Evolutionary conservation across 2,797 vertebrate genomes (phyloP).

Genomic region (Poeciliopsis turneri): DNA sequence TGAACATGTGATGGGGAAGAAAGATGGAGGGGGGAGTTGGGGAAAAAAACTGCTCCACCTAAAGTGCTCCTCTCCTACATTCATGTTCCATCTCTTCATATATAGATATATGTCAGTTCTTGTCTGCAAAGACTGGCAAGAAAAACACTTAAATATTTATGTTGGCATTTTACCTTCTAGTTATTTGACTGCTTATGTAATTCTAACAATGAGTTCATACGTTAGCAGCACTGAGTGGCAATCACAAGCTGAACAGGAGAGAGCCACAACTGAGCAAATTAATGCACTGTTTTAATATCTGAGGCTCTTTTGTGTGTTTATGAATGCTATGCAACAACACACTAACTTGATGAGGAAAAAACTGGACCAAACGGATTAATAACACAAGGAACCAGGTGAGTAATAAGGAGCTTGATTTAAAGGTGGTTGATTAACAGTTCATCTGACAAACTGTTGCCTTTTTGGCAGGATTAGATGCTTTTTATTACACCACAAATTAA

Average conservation of each 20-base stretch:
- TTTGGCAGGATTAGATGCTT: background rate
- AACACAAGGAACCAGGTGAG: background rate
- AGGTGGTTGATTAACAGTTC: background rate
- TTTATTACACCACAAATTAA: background rate
- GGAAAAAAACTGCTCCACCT: constrained; percentile 24
- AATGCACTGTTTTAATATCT: background rate
- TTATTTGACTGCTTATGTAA: constrained; percentile 12
- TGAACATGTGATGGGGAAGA: constrained; percentile 59
- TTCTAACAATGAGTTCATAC: background rate
- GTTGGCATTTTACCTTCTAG: constrained; percentile 50
- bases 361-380: background rate
- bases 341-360: background rate
- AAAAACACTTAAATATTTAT: constrained; percentile 62
- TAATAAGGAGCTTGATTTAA: background rate
- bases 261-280: background rate
- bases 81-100: background rate
- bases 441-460: background rate
- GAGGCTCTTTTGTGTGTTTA: background rate
- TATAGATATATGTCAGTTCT: background rate
- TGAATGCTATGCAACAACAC: background rate
- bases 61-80: constrained; percentile 39
- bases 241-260: background rate
- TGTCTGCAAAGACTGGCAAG: constrained; percentile 16
- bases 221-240: constrained; percentile 2
- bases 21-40: constrained; percentile 14